A percentile compares a stretch with the other conserved stretches of the same genome.
These are phyloP conservation scores for Idris sp. DNA, from an alignment of 1,140 invertebrate genomes.

Conservation along the genomic window DNA sequence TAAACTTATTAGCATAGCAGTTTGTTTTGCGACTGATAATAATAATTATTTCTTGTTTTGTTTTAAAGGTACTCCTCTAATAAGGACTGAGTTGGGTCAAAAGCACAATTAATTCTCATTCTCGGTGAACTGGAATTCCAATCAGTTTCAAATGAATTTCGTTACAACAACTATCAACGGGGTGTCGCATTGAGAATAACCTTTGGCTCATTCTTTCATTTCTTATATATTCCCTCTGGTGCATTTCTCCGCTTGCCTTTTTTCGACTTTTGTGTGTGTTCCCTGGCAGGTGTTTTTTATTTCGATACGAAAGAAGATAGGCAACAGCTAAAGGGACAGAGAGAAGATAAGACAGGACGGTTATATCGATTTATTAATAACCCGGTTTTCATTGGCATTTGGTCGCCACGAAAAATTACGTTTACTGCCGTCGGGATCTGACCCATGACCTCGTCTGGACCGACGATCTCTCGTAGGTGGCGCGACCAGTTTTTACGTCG, in stretches of 20 bases:
- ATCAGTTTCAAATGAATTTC: neutral
- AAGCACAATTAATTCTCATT: neutral
- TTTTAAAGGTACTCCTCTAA: too few species aligned
- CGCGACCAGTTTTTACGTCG: conserved; percentile 68
- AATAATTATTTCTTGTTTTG: too few species aligned
- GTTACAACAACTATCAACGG: conserved; percentile 3
- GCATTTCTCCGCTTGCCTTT: conserved; percentile 7
- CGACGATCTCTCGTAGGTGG: conserved; percentile 68
- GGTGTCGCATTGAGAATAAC: conserved; percentile 8
- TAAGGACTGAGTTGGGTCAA: too few species aligned
- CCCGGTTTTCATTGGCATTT: conserved; percentile 71
- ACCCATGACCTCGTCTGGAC: conserved; percentile 63
- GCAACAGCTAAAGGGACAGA: conserved; percentile 2
- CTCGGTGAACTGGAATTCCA: neutral
- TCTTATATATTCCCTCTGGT: conserved; percentile 22
- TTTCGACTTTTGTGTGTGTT: conserved; percentile 10
- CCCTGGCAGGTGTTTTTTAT: conserved; percentile 26
- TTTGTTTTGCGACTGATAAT: too few species aligned
- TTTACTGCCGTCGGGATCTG: conserved; percentile 61
- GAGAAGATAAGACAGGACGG: conserved; percentile 32
- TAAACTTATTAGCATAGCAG: too few species aligned
- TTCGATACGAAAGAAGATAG: conserved; percentile 7
- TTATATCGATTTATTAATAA: conserved; percentile 74
- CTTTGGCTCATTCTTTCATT: conserved; percentile 13
- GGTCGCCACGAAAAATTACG: conserved; percentile 68